Conservation (phyloP, 2,888 invertebrate species). For the Drosophila longiperda region DNA sequence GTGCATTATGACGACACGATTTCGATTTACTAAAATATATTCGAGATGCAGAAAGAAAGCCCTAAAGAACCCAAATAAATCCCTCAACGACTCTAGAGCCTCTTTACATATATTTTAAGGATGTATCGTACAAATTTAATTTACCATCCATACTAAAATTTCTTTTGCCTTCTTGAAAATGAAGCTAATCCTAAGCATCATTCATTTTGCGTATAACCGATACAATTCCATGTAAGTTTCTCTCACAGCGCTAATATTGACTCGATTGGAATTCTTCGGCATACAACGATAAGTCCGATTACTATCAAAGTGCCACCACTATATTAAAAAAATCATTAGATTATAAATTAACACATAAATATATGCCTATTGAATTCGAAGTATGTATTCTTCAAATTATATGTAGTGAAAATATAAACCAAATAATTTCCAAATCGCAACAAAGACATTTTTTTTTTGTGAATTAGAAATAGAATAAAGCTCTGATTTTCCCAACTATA, state of each 20-base stretch:
- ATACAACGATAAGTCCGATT: slow-evolving; percentile 44
- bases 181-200: background rate
- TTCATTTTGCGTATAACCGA: background rate
- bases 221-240: background rate
- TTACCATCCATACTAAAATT: background rate
- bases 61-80: background rate
- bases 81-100: background rate
- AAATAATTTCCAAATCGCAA: slow-evolving; percentile 10
- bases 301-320: slow-evolving; percentile 49
- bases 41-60: background rate
- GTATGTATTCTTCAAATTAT: slow-evolving; percentile 49
- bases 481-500: slow-evolving; percentile 21
- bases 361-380: slow-evolving; percentile 53
- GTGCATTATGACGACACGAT: background rate
- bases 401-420: slow-evolving; percentile 20
- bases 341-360: slow-evolving; percentile 60
- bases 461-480: background rate
- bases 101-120: background rate
- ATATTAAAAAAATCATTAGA: slow-evolving; percentile 57
- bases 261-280: slow-evolving; percentile 18
- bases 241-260: slow-evolving; percentile 6
- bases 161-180: background rate
- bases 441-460: slow-evolving; percentile 4
- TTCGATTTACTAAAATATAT: background rate
- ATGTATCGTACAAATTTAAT: background rate